phyloP scores from a whole-genome alignment of 2,113 vertebrate species.

The Cyrtonyx montezumae region DNA sequence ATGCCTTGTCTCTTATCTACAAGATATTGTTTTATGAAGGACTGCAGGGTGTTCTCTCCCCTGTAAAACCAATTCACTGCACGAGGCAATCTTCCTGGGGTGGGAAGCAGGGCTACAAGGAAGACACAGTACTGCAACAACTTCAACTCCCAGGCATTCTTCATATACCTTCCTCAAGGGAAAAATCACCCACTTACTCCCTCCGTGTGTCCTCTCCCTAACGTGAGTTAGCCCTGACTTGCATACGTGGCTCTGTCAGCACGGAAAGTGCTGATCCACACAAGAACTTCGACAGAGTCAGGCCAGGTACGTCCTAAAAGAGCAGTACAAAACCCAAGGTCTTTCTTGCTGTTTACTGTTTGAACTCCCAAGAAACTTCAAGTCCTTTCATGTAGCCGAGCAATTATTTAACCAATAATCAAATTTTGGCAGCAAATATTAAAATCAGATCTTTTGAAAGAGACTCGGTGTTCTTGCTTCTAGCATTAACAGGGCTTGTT shows the following conservation, averaged over 20 bases:
- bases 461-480: constrained; percentile 37
- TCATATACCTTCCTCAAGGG: not conserved
- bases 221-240: not conserved
- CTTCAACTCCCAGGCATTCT: not conserved
- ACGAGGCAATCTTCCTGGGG: not conserved
- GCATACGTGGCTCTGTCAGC: not conserved
- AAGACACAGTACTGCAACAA: not conserved
- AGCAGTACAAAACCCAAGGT: not conserved
- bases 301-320: not conserved
- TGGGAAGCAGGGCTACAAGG: not conserved
- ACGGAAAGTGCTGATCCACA: accelerated
- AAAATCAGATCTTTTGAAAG: constrained; percentile 23
- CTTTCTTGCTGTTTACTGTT: not conserved
- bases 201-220: not conserved
- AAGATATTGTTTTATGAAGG: not conserved
- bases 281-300: not conserved
- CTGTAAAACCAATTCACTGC: constrained; percentile 6
- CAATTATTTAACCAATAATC: constrained; percentile 60
- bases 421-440: constrained; percentile 35
- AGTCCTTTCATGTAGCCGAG: not conserved
- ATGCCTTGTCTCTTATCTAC: not conserved
- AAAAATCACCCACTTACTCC: not conserved
- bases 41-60: not conserved
- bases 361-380: not conserved
- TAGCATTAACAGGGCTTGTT: constrained; percentile 24